phyloP scores from a whole-genome alignment of 2,888 invertebrate genomes.

The Pachymerium ferrugineum region DNA sequence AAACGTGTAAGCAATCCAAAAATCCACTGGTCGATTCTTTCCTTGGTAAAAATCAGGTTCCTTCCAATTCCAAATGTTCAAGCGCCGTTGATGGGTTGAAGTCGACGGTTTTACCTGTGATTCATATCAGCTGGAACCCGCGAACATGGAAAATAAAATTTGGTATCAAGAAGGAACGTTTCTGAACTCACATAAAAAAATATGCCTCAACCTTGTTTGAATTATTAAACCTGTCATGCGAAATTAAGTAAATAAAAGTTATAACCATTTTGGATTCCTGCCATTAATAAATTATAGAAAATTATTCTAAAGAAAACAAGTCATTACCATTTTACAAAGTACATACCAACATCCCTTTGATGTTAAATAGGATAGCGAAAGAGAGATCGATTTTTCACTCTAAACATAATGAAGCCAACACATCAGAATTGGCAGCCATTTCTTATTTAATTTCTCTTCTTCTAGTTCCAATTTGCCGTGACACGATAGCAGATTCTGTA shows the following conservation, averaged over 20 bases:
- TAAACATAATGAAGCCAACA: neutral
- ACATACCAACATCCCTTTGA: neutral
- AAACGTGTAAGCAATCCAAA: neutral
- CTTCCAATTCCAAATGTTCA: too few species aligned
- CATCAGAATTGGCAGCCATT: neutral
- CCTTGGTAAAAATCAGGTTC: neutral
- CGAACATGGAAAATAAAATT: neutral
- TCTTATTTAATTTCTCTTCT: neutral
- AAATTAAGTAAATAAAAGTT: neutral
- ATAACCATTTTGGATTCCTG: neutral
- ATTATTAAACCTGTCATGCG: neutral
- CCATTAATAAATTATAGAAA: too few species aligned
- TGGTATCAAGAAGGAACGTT: neutral
- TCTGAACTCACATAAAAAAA: neutral
- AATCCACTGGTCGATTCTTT: neutral
- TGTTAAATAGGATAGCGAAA: neutral
- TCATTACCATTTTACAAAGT: neutral
- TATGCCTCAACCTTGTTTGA: neutral
- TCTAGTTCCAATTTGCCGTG: too few species aligned
- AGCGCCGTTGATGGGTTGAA: neutral
- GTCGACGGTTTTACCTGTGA: neutral
- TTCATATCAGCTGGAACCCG: neutral
- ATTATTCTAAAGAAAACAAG: neutral
- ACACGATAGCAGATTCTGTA: too few species aligned
- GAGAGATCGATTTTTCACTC: neutral